Conservation (phyloP, 1,140 invertebrate species). For the Drosophila repletoides region DNA sequence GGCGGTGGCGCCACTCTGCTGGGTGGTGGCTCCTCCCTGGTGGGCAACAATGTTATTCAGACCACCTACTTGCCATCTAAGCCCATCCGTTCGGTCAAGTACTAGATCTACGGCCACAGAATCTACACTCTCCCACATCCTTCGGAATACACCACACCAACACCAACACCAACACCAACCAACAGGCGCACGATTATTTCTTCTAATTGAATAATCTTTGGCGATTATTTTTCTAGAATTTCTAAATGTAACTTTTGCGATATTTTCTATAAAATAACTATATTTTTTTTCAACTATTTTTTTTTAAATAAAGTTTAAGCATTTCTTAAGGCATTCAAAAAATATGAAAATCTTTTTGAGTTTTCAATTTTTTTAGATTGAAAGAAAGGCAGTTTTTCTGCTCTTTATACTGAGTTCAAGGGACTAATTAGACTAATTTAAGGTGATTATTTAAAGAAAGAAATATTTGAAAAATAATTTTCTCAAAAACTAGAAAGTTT, state of each 20-base stretch:
- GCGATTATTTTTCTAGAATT: constrained; percentile 39
- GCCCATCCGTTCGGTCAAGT: constrained; percentile 61
- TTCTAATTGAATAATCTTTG: constrained; percentile 25
- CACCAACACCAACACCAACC: constrained; percentile 7
- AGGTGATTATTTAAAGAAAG: no score
- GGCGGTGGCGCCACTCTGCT: constrained; percentile 1
- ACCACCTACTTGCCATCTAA: constrained; percentile 70
- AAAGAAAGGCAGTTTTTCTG: neutral
- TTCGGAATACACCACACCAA: neutral
- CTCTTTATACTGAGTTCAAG: no score
- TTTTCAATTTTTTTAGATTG: neutral
- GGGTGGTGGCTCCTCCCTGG: constrained; percentile 10
- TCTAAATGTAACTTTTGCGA: constrained; percentile 26
- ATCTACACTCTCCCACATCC: neutral
- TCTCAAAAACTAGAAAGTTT: no score
- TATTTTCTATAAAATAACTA: constrained; percentile 17
- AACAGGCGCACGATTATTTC: constrained; percentile 19
- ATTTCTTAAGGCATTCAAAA: constrained; percentile 69
- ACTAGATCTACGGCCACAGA: neutral
- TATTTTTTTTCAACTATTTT: constrained; percentile 30
- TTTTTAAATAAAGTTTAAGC: constrained; percentile 74
- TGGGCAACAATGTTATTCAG: constrained; percentile 71
- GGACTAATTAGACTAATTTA: no score
- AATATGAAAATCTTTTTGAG: constrained; percentile 20
- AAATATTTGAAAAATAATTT: no score